phyloP scores from a whole-genome alignment of 2,797 vertebrate genomes.

The Pachyuromys duprasi region DNA sequence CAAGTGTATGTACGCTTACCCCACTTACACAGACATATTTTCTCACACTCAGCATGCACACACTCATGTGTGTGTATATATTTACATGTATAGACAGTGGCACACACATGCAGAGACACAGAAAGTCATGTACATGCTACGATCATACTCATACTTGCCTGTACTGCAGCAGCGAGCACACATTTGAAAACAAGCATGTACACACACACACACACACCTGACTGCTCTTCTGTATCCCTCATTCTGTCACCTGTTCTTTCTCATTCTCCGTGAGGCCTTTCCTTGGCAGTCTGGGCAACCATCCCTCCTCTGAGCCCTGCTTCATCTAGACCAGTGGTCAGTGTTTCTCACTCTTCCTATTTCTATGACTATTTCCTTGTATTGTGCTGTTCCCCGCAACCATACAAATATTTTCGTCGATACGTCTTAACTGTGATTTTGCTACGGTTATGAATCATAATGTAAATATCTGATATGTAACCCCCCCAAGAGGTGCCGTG shows the following conservation, averaged over 20 bases:
- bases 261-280: not conserved
- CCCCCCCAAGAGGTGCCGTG: no score
- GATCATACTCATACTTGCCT: no score
- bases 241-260: not conserved
- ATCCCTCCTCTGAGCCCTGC: not conserved
- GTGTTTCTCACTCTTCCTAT: not conserved
- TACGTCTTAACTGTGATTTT: not conserved
- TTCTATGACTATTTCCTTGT: not conserved
- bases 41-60: not conserved
- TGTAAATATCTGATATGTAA: not conserved
- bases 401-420: no score
- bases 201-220: rapidly evolving
- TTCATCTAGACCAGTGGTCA: not conserved
- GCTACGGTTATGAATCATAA: no score
- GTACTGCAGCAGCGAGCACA: not conserved
- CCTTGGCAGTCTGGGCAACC: no score
- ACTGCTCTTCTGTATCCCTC: not conserved
- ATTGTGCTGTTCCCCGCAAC: no score
- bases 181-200: not conserved
- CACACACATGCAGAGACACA: no score
- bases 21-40: not conserved
- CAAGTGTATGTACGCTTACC: not conserved
- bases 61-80: not conserved
- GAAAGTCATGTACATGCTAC: not conserved
- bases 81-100: not conserved